Conservation (phyloP, 2,113 vertebrate species). For the Balaenoptera acutorostrata region DNA sequence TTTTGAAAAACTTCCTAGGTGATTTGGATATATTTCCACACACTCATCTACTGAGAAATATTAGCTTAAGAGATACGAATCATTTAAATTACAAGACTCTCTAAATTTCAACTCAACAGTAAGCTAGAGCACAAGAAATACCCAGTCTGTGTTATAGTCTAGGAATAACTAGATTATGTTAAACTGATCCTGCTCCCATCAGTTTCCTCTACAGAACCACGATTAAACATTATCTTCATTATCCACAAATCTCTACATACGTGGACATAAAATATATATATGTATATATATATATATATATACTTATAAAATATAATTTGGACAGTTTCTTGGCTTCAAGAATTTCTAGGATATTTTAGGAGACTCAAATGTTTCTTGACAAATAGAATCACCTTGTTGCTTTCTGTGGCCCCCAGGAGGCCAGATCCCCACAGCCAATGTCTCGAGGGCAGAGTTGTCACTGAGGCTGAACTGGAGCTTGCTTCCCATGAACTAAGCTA, state of each 20-base stretch:
- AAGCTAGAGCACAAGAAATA: not conserved
- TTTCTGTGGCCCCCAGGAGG: not conserved
- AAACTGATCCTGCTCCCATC: not conserved
- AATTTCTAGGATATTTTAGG: not conserved
- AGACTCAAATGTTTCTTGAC: not conserved
- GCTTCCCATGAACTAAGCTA: not conserved
- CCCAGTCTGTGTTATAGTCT: not conserved
- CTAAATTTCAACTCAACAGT: not conserved
- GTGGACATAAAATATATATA: not conserved
- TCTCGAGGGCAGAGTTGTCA: not conserved
- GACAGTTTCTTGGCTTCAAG: not conserved
- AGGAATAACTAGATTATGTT: not conserved
- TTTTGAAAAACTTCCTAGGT: not conserved
- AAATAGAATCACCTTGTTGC: not conserved
- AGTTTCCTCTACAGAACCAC: not conserved
- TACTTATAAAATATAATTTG: not conserved
- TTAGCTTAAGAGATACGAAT: not conserved
- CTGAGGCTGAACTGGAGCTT: not conserved
- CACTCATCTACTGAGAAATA: not conserved
- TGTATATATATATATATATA: accelerated
- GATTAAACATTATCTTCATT: not conserved
- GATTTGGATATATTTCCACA: not conserved
- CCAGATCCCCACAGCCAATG: not conserved
- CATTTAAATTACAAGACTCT: not conserved
- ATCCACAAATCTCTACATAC: not conserved